These are phyloP conservation scores for Drosophila seclusa DNA, from an alignment of 2,888 invertebrate species.

Conservation along the genomic window DNA sequence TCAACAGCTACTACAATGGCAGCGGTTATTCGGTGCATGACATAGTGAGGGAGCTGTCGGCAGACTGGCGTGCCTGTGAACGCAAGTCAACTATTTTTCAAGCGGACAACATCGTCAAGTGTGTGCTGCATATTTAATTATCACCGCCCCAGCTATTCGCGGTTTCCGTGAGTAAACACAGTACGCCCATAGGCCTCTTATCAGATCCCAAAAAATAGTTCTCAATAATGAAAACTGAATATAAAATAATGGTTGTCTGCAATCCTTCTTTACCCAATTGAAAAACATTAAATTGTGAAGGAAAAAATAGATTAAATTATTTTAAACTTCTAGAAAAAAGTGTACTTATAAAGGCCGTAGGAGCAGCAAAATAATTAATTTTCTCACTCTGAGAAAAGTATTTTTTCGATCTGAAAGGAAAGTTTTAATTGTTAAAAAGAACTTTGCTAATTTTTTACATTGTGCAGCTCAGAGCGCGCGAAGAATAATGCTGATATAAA, in stretches of 20 bases:
- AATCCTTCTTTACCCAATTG: not conserved
- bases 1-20: slow-evolving; percentile 73
- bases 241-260: not conserved
- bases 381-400: not conserved
- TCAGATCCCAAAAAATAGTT: not conserved
- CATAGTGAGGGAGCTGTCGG: slow-evolving; percentile 73
- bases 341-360: not conserved
- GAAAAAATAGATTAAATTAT: not conserved
- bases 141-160: slow-evolving; percentile 63
- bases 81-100: slow-evolving; percentile 69
- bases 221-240: not conserved
- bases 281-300: not conserved
- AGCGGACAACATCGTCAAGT: slow-evolving; percentile 77
- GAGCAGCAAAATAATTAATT: not conserved
- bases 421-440: not conserved
- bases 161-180: slow-evolving; percentile 63
- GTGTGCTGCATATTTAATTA: slow-evolving; percentile 84
- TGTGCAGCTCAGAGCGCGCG: slow-evolving; percentile 34
- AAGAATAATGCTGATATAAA: slow-evolving; percentile 58
- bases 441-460: not conserved
- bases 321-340: not conserved
- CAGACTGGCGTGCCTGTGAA: slow-evolving; percentile 73
- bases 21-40: slow-evolving; percentile 78
- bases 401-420: not conserved
- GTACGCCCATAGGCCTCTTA: not conserved